Conservation (phyloP, 2,797 vertebrate species). For the Austrolebias charrua region DNA sequence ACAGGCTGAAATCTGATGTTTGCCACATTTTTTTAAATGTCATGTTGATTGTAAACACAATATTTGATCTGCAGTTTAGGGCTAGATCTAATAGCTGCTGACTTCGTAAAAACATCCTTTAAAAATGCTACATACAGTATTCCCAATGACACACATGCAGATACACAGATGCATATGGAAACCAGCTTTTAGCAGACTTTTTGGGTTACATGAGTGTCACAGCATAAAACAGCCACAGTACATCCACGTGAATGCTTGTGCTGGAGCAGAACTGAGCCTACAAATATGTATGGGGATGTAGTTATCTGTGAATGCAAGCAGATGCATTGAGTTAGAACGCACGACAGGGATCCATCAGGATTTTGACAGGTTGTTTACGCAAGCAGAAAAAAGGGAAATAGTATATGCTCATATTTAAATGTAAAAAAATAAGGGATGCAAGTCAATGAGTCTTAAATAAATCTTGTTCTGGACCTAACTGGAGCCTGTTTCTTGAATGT, state of each 20-base stretch:
- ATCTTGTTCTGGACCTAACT: constrained; percentile 40
- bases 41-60: constrained; percentile 40
- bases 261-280: constrained; percentile 6
- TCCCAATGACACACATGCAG: too few species aligned
- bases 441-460: not conserved
- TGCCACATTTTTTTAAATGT: constrained; percentile 11
- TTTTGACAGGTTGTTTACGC: constrained; percentile 56
- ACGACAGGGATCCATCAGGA: constrained; percentile 47
- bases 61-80: constrained; percentile 23
- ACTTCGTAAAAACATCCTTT: constrained; percentile 15
- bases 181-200: too few species aligned
- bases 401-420: not conserved
- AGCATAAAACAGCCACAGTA: constrained; percentile 27
- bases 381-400: constrained; percentile 38
- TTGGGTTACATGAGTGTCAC: too few species aligned
- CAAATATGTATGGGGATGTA: constrained; percentile 29
- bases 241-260: constrained; percentile 28
- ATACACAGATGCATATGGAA: too few species aligned
- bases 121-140: constrained; percentile 27
- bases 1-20: constrained; percentile 23
- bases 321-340: constrained; percentile 28
- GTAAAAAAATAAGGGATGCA: constrained; percentile 7
- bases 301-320: constrained; percentile 15
- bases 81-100: constrained; percentile 25
- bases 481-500: constrained; percentile 39